These are phyloP conservation scores for Xanthorhoe spadicearia DNA, from an alignment of 2,888 invertebrate genomes.

Conservation along the genomic window DNA sequence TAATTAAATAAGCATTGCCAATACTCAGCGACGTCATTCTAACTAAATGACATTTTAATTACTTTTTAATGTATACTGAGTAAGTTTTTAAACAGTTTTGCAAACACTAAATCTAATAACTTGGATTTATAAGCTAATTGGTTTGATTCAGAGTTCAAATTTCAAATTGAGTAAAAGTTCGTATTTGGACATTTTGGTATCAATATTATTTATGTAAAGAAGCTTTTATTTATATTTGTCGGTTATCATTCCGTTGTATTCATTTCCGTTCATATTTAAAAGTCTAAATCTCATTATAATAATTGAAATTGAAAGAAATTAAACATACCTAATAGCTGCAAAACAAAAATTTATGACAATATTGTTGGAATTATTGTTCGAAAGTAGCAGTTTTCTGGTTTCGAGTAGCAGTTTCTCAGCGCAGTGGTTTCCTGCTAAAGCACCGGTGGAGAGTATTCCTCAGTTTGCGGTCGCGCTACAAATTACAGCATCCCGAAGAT, in stretches of 20 bases:
- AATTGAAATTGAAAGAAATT: no score
- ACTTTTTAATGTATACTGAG: background rate
- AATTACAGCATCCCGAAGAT: background rate
- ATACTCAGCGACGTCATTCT: background rate
- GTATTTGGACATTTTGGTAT: no score
- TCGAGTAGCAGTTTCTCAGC: background rate
- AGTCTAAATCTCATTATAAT: no score
- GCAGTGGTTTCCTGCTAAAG: background rate
- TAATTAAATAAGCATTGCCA: background rate
- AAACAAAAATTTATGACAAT: background rate
- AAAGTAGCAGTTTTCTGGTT: background rate
- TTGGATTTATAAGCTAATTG: background rate
- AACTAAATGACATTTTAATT: background rate
- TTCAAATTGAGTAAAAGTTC: no score
- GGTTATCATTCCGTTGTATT: no score
- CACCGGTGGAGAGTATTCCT: background rate
- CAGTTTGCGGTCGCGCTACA: background rate
- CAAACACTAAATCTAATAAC: background rate
- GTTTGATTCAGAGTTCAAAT: no score
- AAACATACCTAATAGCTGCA: no score
- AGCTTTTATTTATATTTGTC: no score
- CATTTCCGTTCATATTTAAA: no score
- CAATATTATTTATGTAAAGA: no score
- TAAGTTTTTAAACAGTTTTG: background rate
- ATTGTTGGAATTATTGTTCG: background rate